A percentile compares a stretch with the other conserved stretches of the same genome.
Evolutionary conservation across 2,888 invertebrate genomes (phyloP).

Genomic region (Odontocolon sp.): DNA sequence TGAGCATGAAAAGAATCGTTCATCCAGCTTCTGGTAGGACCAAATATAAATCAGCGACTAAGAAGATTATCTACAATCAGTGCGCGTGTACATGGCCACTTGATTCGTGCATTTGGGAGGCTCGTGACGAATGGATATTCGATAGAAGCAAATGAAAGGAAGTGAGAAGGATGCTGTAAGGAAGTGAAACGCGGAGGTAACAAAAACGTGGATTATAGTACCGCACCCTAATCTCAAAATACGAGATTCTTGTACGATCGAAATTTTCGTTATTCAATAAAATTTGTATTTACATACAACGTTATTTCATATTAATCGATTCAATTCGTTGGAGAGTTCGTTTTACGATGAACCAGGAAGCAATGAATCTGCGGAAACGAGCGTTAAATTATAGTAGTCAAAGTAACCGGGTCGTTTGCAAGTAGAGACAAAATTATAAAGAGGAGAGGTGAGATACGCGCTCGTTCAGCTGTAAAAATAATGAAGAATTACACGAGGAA

Average conservation of each 20-base stretch:
- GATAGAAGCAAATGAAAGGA: constrained; percentile 48
- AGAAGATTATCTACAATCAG: constrained; percentile 74
- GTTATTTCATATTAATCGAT: neutral
- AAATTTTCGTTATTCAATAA: neutral
- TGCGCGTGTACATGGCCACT: constrained; percentile 41
- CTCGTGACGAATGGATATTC: constrained; percentile 35
- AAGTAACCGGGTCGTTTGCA: constrained; percentile 20
- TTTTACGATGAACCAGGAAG: constrained; percentile 40
- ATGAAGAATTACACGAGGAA: constrained; percentile 65
- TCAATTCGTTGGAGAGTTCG: neutral
- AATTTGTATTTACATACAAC: neutral
- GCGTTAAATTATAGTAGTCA: constrained; percentile 65
- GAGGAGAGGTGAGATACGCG: constrained; percentile 14
- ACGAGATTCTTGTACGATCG: neutral
- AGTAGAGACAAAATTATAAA: constrained; percentile 41
- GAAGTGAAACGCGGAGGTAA: constrained; percentile 49
- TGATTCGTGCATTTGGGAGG: neutral
- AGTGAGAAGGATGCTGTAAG: constrained; percentile 54
- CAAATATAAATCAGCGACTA: constrained; percentile 63
- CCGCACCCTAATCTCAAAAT: constrained; percentile 67
- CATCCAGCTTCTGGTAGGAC: constrained; percentile 12
- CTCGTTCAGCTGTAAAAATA: constrained; percentile 61
- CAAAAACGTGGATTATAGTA: constrained; percentile 56
- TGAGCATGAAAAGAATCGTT: constrained; percentile 1
- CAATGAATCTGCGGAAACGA: constrained; percentile 61